phyloP scores from a whole-genome alignment of 35 echinoderm and acorn worm genomes.

The Chiridota heheva region DNA sequence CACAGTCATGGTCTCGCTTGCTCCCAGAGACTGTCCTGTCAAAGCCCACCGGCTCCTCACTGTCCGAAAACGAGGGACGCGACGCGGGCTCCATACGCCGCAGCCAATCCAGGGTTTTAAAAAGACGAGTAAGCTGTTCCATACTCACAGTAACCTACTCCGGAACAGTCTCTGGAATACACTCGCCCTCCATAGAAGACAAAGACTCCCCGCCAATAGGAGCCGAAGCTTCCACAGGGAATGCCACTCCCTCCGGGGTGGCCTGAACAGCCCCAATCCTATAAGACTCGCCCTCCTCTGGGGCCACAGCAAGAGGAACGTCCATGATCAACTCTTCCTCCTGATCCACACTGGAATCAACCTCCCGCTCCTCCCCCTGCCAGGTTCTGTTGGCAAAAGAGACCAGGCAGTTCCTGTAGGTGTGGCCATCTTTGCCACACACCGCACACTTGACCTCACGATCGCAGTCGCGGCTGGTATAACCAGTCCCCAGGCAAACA shows the following conservation, averaged over 20 bases:
- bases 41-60: neutral
- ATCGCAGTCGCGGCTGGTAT: slow-evolving; percentile 5
- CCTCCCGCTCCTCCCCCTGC: neutral
- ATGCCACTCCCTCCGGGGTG: neutral
- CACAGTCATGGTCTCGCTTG: neutral
- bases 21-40: neutral
- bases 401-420: slow-evolving; percentile 12
- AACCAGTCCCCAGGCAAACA: slow-evolving; percentile 1
- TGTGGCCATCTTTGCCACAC: slow-evolving; percentile 31
- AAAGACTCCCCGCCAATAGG: neutral
- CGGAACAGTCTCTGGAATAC: too few species aligned
- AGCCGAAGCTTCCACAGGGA: neutral
- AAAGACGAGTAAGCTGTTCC: too few species aligned
- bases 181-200: too few species aligned
- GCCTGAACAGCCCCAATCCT: neutral
- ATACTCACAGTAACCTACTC: too few species aligned
- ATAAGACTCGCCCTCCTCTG: neutral
- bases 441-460: slow-evolving; percentile 16
- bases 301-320: neutral
- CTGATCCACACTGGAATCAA: neutral
- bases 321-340: neutral
- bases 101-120: too few species aligned
- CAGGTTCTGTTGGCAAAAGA: slow-evolving; percentile 27
- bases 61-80: too few species aligned
- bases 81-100: too few species aligned